Conservation (phyloP, 2,888 invertebrate genomes). For the Heliconius ethilla region DNA sequence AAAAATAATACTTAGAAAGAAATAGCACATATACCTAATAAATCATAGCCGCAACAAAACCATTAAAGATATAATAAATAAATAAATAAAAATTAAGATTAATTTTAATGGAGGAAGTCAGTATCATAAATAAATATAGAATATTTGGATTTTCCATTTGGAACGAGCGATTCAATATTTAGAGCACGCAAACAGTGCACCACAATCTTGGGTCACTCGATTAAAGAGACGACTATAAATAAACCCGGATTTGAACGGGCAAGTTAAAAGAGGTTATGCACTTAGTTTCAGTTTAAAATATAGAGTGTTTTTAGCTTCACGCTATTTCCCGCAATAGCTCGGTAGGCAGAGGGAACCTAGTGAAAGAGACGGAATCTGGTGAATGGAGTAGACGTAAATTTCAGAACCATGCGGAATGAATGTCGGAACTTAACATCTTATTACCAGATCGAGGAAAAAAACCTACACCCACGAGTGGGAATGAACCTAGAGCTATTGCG, state of each 20-base stretch:
- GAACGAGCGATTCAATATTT: conserved; percentile 25
- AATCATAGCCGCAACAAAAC: not conserved
- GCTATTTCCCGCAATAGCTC: too few species aligned
- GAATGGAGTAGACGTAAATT: too few species aligned
- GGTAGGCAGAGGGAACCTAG: too few species aligned
- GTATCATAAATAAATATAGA: not conserved
- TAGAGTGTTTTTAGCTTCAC: not conserved
- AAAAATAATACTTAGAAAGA: not conserved
- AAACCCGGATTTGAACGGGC: conserved; percentile 5
- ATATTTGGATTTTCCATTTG: not conserved
- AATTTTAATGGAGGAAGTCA: not conserved
- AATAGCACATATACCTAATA: not conserved
- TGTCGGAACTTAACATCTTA: too few species aligned
- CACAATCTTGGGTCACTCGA: conserved; percentile 22
- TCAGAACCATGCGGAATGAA: too few species aligned
- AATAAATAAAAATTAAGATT: not conserved
- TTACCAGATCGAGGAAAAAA: too few species aligned
- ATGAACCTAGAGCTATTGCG: not conserved
- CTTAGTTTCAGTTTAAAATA: not conserved
- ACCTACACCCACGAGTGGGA: not conserved
- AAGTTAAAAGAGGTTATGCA: not conserved
- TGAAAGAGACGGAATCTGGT: too few species aligned
- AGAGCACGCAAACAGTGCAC: conserved; percentile 14
- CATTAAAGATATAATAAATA: not conserved
- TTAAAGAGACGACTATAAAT: conserved; percentile 26